A percentile compares a stretch with the other conserved stretches of the same genome.
phyloP scores from a whole-genome alignment of 1,140 invertebrate genomes.

The Copidosoma floridanum region DNA sequence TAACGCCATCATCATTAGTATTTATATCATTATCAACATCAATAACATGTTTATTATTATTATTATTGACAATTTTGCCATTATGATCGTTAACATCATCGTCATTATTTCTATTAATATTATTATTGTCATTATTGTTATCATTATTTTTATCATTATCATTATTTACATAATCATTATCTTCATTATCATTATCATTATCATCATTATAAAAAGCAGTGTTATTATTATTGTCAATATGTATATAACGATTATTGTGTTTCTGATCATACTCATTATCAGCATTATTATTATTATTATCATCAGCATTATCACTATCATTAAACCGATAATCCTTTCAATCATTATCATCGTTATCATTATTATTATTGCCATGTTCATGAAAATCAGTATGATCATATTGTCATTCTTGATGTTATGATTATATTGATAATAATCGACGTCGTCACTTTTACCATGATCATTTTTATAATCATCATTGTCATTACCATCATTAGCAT shows the following conservation, averaged over 20 bases:
- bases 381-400: background rate
- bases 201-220: background rate
- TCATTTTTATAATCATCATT: background rate
- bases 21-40: background rate
- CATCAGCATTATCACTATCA: background rate
- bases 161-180: background rate
- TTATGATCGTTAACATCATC: background rate
- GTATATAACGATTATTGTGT: background rate
- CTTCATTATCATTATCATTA: no score
- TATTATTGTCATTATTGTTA: background rate
- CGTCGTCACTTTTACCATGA: background rate
- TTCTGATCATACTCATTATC: no score
- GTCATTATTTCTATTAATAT: background rate
- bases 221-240: background rate
- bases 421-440: conserved; percentile 8
- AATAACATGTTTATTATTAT: background rate
- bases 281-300: conserved; percentile 3
- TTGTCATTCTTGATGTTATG: background rate
- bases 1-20: no score
- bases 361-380: background rate
- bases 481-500: background rate
- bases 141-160: background rate
- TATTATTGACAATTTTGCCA: background rate
- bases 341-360: conserved; percentile 1
- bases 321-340: background rate